Percentiles rank a stretch among this genome's conserved stretches.
Conservation (phyloP, 2,888 invertebrate genomes). For the Tromatobia lineatoria region DNA sequence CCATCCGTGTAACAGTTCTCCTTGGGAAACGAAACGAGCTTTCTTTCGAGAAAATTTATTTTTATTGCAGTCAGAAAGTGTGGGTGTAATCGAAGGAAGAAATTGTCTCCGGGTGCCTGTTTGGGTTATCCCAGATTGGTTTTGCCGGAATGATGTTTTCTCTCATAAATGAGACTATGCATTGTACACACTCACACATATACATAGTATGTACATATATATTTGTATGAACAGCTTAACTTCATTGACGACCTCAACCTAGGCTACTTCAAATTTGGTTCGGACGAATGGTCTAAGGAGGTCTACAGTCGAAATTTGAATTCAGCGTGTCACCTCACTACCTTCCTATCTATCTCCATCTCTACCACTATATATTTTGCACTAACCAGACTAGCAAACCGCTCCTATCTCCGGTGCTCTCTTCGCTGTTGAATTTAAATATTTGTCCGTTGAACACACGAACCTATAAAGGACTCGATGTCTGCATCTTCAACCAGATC, state of each 20-base stretch:
- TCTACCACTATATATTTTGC: constrained; percentile 1
- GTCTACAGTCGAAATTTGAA: neutral
- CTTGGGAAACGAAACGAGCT: constrained; percentile 3
- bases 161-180: constrained; percentile 12
- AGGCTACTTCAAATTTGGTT: neutral
- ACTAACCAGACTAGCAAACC: neutral
- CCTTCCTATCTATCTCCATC: neutral
- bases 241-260: constrained; percentile 13
- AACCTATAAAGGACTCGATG: neutral
- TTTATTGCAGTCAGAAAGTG: constrained; percentile 23
- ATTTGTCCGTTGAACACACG: constrained; percentile 36
- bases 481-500: constrained; percentile 14
- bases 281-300: neutral
- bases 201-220: neutral
- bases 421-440: constrained; percentile 43
- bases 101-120: constrained; percentile 35
- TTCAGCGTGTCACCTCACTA: constrained; percentile 9
- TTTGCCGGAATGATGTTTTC: constrained; percentile 45
- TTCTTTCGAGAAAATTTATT: constrained; percentile 40
- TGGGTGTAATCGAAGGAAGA: constrained; percentile 37
- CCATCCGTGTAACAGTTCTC: constrained; percentile 1
- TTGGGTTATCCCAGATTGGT: constrained; percentile 56
- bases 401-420: neutral
- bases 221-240: neutral
- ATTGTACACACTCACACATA: too few relatives aligned